Conservation (phyloP, 2,888 invertebrate species). For the Teleiodes luculella region DNA sequence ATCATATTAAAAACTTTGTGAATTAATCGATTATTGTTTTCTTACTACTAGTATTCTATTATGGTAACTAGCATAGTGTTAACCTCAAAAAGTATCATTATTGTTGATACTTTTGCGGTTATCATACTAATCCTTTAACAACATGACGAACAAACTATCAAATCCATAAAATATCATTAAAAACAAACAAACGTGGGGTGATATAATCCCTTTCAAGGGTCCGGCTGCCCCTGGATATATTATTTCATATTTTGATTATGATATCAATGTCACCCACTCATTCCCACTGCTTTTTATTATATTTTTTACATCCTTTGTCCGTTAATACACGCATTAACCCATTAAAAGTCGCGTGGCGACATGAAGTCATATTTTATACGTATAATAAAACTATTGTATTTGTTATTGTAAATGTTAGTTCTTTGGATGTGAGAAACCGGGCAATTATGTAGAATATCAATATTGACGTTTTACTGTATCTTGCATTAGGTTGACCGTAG, state of each 20-base stretch:
- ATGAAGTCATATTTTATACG: constrained; percentile 65
- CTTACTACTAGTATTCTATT: too few relatives aligned
- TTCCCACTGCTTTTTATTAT: constrained; percentile 26
- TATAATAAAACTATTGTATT: constrained; percentile 57
- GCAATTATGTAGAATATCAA: constrained; percentile 6
- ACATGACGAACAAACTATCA: constrained; percentile 37
- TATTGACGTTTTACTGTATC: background rate
- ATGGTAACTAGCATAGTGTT: too few relatives aligned
- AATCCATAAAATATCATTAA: constrained; percentile 57
- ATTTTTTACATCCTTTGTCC: constrained; percentile 66
- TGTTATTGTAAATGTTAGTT: constrained; percentile 41
- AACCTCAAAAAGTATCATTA: too few relatives aligned
- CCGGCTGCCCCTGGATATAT: constrained; percentile 53
- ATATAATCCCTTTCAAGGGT: constrained; percentile 51
- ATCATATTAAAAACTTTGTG: too few relatives aligned
- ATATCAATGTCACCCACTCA: constrained; percentile 69
- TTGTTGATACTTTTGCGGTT: too few relatives aligned
- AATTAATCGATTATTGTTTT: too few relatives aligned
- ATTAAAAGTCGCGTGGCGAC: constrained; percentile 71
- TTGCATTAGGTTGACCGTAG: too few relatives aligned
- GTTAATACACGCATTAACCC: constrained; percentile 75
- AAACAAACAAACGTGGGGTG: constrained; percentile 51
- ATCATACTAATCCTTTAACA: background rate
- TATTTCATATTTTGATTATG: constrained; percentile 77
- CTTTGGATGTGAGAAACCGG: constrained; percentile 36